Conservation (phyloP, 1,140 invertebrate genomes). For the Micrasema minimum region DNA sequence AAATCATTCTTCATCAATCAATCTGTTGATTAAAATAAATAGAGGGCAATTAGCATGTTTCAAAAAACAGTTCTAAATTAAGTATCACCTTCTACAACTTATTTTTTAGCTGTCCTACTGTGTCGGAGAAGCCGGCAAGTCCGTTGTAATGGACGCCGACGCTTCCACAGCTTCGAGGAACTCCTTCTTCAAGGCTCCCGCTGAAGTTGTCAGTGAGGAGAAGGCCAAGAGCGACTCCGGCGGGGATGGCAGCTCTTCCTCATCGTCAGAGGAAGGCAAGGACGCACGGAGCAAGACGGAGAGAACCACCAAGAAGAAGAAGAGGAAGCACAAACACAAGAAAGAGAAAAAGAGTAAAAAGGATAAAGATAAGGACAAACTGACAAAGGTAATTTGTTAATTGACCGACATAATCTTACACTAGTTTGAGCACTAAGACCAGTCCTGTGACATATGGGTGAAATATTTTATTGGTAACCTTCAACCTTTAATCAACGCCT, state of each 20-base stretch:
- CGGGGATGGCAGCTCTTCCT: conserved; percentile 49
- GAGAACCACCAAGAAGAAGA: conserved; percentile 73
- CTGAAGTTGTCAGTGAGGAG: conserved; percentile 16
- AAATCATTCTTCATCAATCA: conserved; percentile 44
- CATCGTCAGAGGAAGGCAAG: conserved; percentile 62
- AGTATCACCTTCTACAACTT: no score
- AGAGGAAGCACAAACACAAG: conserved; percentile 74
- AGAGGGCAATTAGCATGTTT: no score
- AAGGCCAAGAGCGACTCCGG: conserved; percentile 57
- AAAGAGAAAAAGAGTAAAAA: conserved; percentile 67
- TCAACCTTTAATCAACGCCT: no score
- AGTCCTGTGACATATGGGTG: no score
- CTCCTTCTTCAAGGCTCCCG: conserved; percentile 41
- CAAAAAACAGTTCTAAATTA: no score
- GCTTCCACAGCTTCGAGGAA: conserved; percentile 25
- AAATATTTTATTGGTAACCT: no score
- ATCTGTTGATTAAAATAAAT: no score
- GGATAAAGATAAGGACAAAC: conserved; percentile 65
- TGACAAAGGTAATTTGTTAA: conserved; percentile 35
- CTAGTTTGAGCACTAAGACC: no score
- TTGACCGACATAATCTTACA: no score
- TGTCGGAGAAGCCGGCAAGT: conserved; percentile 83
- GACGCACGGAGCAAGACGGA: conserved; percentile 67
- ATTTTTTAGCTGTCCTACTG: conserved; percentile 81
- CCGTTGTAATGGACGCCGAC: conserved; percentile 57